Evolutionary conservation across 2,888 invertebrate species (phyloP).

Genomic region (Cephus pygmeus): DNA sequence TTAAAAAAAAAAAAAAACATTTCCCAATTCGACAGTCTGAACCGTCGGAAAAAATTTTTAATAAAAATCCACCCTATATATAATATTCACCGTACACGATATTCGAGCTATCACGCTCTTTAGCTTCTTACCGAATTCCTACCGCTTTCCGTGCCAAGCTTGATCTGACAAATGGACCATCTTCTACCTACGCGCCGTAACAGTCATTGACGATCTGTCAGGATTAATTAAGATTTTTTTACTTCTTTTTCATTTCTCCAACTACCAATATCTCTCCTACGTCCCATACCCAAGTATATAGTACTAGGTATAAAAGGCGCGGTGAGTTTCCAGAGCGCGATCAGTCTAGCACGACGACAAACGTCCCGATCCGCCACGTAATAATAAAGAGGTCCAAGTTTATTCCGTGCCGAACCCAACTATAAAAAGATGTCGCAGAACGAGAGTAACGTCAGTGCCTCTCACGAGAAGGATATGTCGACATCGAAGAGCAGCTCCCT

Average conservation of each 20-base stretch:
- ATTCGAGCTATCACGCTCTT: not conserved
- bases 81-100: not conserved
- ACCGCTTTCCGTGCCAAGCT: not conserved
- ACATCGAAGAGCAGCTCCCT: constrained; percentile 58
- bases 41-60: too few species aligned
- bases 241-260: not conserved
- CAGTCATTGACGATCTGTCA: not conserved
- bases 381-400: not conserved
- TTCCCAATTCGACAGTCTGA: too few species aligned
- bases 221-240: not conserved
- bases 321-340: constrained; percentile 36
- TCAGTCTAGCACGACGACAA: constrained; percentile 47
- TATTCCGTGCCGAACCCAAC: constrained; percentile 8
- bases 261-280: not conserved
- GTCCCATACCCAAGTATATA: not conserved
- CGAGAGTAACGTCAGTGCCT: constrained; percentile 48
- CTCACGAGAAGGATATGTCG: constrained; percentile 58
- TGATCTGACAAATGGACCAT: too few species aligned
- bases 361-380: not conserved
- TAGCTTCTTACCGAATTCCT: not conserved
- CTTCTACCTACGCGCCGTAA: not conserved
- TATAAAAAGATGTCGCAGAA: constrained; percentile 60
- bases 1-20: too few species aligned
- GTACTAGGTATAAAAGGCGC: constrained; percentile 41
- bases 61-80: too few species aligned